A percentile compares a stretch with the other conserved stretches of the same genome.
These are phyloP conservation scores for Caenorhabditis inopinata DNA, from an alignment of 1,140 invertebrate genomes.

Conservation along the genomic window DNA sequence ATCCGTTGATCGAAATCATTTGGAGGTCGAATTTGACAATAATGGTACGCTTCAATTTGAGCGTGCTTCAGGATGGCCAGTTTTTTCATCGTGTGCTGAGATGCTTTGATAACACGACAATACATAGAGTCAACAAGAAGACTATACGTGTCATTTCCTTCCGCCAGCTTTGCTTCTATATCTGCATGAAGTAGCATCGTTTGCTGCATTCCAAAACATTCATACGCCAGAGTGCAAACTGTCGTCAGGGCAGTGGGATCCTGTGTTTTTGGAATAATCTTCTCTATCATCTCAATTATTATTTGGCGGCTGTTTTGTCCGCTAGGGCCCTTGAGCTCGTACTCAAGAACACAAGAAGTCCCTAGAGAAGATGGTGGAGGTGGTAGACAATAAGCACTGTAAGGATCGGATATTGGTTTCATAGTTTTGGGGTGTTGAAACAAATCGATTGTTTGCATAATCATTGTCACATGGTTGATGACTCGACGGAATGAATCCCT, in stretches of 20 bases:
- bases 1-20: conserved; percentile 6
- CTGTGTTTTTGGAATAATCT: neutral
- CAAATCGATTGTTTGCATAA: neutral
- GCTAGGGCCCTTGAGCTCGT: neutral
- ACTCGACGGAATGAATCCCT: neutral
- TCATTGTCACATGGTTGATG: neutral
- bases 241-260: neutral
- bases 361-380: neutral
- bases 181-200: neutral
- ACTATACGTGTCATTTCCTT: neutral
- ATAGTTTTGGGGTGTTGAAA: neutral
- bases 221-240: neutral
- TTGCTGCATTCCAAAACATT: neutral
- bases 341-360: neutral
- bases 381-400: neutral
- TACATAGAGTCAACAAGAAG: neutral
- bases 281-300: neutral
- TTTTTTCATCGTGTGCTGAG: neutral
- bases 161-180: neutral
- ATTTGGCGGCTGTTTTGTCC: neutral
- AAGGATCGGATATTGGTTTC: neutral
- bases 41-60: neutral
- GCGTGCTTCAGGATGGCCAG: neutral
- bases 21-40: neutral
- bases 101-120: neutral